phyloP scores from a whole-genome alignment of 2,888 invertebrate species.

The Acanthosoma haemorrhoidale region DNA sequence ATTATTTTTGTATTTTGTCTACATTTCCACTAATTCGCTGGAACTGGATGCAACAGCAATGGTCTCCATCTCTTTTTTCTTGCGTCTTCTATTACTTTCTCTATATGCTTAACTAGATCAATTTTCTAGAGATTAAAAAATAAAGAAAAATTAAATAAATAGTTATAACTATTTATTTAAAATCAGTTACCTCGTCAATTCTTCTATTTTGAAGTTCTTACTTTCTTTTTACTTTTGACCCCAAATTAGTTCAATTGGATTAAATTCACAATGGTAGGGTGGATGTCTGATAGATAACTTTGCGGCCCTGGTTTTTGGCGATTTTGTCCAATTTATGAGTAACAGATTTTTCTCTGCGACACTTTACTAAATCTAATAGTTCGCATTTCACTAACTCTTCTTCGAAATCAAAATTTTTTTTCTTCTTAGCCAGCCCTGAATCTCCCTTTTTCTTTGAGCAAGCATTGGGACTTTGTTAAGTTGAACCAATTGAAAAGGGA shows the following conservation, averaged over 20 bases:
- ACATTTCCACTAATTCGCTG: no score
- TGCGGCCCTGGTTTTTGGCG: slow-evolving; percentile 36
- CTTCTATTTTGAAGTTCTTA: neutral
- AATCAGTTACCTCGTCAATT: no score
- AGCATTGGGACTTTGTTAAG: neutral
- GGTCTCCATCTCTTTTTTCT: neutral
- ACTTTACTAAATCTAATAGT: slow-evolving; percentile 38
- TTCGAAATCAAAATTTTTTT: neutral
- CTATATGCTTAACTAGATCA: neutral
- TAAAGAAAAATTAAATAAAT: no score
- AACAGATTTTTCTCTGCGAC: slow-evolving; percentile 34
- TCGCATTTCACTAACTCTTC: slow-evolving; percentile 33
- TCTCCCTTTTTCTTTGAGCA: neutral
- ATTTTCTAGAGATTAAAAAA: neutral
- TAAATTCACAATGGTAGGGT: slow-evolving; percentile 39
- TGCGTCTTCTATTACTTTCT: neutral
- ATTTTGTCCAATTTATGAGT: slow-evolving; percentile 37
- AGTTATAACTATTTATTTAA: no score
- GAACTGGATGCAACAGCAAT: neutral
- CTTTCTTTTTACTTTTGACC: neutral
- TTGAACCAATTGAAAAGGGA: neutral
- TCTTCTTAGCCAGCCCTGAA: neutral
- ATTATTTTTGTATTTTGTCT: no score
- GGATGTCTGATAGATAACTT: slow-evolving; percentile 40
- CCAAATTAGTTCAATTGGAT: slow-evolving; percentile 37